These are phyloP conservation scores for Nematostella vectensis DNA, from an alignment of 92 coral and sea anemone species.

Conservation along the genomic window DNA sequence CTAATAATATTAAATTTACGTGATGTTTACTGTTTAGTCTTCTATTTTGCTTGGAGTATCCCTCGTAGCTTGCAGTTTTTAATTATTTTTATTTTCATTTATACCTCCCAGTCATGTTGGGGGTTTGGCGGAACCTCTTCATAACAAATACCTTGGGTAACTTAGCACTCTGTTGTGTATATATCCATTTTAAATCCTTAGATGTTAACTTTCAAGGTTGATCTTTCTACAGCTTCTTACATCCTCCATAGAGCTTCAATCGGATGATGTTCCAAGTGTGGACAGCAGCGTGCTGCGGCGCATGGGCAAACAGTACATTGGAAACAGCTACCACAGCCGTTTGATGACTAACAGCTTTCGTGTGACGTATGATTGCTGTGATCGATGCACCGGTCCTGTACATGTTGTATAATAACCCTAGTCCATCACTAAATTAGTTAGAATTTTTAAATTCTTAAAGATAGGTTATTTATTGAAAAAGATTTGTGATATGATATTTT, in stretches of 20 bases:
- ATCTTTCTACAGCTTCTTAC: slow-evolving; percentile 72
- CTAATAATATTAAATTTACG: too few species aligned
- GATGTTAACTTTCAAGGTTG: too few species aligned
- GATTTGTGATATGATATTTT: background rate
- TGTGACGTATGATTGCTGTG: slow-evolving; percentile 91
- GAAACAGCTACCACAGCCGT: slow-evolving; percentile 84
- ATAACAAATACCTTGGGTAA: too few species aligned
- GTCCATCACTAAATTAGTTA: too few species aligned
- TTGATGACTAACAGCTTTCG: slow-evolving; percentile 84
- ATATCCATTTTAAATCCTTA: too few species aligned
- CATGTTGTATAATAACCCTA: slow-evolving; percentile 44
- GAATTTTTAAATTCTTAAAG: too few species aligned
- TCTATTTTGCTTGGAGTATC: too few species aligned
- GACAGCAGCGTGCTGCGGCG: slow-evolving; percentile 58
- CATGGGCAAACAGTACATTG: slow-evolving; percentile 88
- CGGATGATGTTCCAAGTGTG: slow-evolving; percentile 42
- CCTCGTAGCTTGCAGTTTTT: background rate
- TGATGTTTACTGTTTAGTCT: too few species aligned
- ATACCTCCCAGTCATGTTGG: too few species aligned
- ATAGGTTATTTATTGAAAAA: too few species aligned
- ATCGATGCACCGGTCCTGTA: slow-evolving; percentile 81
- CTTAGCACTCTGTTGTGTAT: too few species aligned
- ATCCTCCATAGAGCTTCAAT: slow-evolving; percentile 46
- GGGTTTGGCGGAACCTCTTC: too few species aligned
- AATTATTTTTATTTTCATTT: background rate